phyloP scores from a whole-genome alignment of 2,797 vertebrate species.

The Leuciscus waleckii region DNA sequence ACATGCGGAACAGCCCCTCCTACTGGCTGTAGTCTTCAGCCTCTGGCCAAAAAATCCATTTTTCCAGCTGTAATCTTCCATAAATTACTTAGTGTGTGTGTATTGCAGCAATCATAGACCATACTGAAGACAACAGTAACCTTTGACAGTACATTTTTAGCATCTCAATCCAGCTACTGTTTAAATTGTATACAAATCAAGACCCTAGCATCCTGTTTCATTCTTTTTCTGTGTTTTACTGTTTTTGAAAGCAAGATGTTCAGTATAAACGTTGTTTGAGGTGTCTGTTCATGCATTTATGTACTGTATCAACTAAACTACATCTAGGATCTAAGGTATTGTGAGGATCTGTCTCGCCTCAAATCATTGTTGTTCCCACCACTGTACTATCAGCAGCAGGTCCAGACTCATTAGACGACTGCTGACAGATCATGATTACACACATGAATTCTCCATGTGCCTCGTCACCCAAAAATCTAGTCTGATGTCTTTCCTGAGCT shows the following conservation, averaged over 20 bases:
- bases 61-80: no score
- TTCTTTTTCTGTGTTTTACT: not conserved
- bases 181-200: not conserved
- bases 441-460: not conserved
- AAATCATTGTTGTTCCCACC: not conserved
- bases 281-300: conserved; percentile 7
- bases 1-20: no score
- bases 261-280: not conserved
- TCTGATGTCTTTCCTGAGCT: not conserved
- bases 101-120: not conserved
- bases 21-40: no score
- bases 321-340: not conserved
- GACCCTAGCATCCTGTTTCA: not conserved
- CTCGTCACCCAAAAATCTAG: not conserved
- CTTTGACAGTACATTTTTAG: not conserved
- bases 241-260: conserved; percentile 12
- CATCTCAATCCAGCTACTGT: not conserved
- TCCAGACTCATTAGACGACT: conserved; percentile 1
- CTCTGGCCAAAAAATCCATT: no score
- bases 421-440: conserved; percentile 5
- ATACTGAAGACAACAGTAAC: not conserved
- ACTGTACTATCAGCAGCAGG: not conserved
- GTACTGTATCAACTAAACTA: not conserved
- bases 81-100: not conserved
- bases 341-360: not conserved